Percentiles rank a stretch among this genome's conserved stretches.
phyloP scores from a whole-genome alignment of 1,140 invertebrate species.

The Plectrocnemia conspersa region DNA sequence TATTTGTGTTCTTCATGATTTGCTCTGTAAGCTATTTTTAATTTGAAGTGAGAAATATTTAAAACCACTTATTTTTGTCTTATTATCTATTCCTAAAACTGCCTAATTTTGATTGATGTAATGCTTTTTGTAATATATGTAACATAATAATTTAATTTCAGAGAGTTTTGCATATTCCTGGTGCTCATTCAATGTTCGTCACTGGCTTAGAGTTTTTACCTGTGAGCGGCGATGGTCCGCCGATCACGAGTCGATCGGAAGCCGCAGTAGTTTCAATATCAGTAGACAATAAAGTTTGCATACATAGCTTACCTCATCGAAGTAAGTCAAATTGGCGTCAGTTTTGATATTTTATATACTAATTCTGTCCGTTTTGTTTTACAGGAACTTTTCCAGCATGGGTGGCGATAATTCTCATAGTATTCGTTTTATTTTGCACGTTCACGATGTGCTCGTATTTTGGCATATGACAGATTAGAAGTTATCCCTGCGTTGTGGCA shows the following conservation, averaged over 20 bases:
- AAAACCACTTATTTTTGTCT: too few relatives aligned
- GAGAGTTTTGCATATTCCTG: slow-evolving; percentile 73
- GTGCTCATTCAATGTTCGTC: slow-evolving; percentile 90
- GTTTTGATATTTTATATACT: slow-evolving; percentile 25
- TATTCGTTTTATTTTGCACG: slow-evolving; percentile 67
- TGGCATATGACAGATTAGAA: slow-evolving; percentile 60
- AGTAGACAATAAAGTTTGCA: slow-evolving; percentile 87
- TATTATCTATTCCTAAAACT: too few relatives aligned
- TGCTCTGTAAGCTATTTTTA: too few relatives aligned
- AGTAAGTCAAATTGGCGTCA: slow-evolving; percentile 56
- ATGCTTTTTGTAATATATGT: too few relatives aligned
- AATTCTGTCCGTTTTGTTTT: slow-evolving; percentile 48
- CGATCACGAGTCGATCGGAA: slow-evolving; percentile 67
- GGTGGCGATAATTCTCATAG: slow-evolving; percentile 67
- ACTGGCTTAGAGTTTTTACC: slow-evolving; percentile 88
- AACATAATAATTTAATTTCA: too few relatives aligned
- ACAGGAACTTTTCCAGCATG: slow-evolving; percentile 72
- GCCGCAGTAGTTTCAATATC: slow-evolving; percentile 90
- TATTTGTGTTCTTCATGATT: too few relatives aligned
- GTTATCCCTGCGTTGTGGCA: background rate
- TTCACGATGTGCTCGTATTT: slow-evolving; percentile 76
- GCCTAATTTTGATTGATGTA: too few relatives aligned
- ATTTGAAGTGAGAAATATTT: too few relatives aligned
- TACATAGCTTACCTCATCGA: slow-evolving; percentile 81
- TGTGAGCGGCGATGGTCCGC: slow-evolving; percentile 57